These are phyloP conservation scores for Carollia perspicillata DNA, from an alignment of 2,113 vertebrate species.

Conservation along the genomic window DNA sequence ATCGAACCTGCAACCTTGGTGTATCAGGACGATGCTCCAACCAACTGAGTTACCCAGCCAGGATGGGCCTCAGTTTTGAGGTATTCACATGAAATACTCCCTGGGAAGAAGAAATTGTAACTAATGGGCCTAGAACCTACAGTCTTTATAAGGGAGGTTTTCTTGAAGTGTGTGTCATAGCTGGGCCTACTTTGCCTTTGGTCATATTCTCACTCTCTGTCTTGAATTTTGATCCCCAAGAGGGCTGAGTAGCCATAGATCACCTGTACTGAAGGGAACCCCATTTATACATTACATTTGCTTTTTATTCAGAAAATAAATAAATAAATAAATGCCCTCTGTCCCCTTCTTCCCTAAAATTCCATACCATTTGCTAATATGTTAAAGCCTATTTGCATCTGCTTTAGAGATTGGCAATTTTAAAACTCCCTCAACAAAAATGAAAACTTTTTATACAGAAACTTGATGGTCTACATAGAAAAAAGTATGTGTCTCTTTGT, in stretches of 20 bases:
- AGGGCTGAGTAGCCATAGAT: neutral
- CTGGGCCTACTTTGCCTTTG: neutral
- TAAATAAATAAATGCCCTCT: neutral
- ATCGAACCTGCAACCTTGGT: no score
- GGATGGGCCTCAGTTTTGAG: neutral
- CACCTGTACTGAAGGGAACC: neutral
- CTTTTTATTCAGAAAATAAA: neutral
- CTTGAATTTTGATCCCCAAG: neutral
- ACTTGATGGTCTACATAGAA: neutral
- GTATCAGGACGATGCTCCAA: no score
- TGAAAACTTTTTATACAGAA: neutral
- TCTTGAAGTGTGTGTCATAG: neutral
- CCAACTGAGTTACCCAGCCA: no score
- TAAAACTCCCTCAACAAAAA: constrained; percentile 10
- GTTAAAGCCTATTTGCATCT: neutral
- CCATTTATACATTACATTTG: neutral
- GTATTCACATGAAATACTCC: neutral
- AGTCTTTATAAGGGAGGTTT: neutral
- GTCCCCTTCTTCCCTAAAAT: neutral
- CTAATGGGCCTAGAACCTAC: neutral
- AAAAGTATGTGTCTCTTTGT: neutral
- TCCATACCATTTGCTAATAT: constrained; percentile 25
- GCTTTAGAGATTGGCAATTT: neutral
- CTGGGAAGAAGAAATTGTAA: neutral
- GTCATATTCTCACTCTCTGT: neutral